phyloP scores from a whole-genome alignment of 1,140 invertebrate species.

The Heliconius hermathena region DNA sequence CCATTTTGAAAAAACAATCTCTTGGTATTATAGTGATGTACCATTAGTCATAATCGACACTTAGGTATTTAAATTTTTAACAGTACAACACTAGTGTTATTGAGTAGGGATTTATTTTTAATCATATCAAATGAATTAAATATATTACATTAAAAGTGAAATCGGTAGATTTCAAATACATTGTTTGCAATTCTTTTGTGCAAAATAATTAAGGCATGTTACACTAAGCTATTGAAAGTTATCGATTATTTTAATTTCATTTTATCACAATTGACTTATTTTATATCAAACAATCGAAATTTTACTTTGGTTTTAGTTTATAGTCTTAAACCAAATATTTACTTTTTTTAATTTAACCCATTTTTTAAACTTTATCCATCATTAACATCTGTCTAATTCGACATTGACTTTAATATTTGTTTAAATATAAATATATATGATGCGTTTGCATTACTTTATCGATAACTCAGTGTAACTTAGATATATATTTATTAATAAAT shows the following conservation, averaged over 20 bases:
- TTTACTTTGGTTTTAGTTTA: no score
- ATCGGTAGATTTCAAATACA: not conserved
- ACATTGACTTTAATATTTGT: not conserved
- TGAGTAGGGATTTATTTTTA: not conserved
- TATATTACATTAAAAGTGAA: not conserved
- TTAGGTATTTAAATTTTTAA: not conserved
- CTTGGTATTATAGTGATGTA: slow-evolving; percentile 1
- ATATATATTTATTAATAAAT: not conserved
- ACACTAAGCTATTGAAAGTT: slow-evolving; percentile 1
- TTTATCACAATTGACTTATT: not conserved
- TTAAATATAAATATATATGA: not conserved
- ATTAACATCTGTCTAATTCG: not conserved
- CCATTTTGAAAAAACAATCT: no score
- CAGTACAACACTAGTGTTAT: slow-evolving; percentile 5
- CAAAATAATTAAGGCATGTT: not conserved
- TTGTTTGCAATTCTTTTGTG: not conserved
- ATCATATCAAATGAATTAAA: not conserved
- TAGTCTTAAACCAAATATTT: no score
- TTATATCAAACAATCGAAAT: no score
- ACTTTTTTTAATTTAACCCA: no score
- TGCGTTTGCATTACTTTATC: slow-evolving; percentile 10
- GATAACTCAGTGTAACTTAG: slow-evolving; percentile 21
- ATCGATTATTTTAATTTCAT: not conserved
- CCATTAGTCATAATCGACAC: not conserved
- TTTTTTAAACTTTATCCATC: no score